Base-by-base conservation (phyloP, 2,797 vertebrate genomes). In the Hylomyscus alleni region DNA sequence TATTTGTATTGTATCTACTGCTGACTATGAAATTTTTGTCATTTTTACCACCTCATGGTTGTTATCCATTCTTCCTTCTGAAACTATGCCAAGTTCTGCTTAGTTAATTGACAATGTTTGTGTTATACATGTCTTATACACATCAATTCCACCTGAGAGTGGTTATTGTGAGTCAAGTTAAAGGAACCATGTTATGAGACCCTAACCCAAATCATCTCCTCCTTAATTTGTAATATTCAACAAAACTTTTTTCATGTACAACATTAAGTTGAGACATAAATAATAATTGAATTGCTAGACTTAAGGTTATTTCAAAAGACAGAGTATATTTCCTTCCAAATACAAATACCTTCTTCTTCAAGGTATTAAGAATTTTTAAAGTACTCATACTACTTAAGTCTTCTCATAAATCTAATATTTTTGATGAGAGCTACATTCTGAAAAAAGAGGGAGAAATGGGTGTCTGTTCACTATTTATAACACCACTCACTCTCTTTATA, bases 1-100 rank as follows among this genome's bases (percentile, higher is more conserved):
- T 26, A n/a, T 34, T 90, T 81, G n/a, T 78, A 17, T 47, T 84
- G 37, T 9, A 94, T 88, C 22, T 83, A 88, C 58, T 54, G 9
- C 73, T 5, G 90, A 81, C 80, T 85, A n/a, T 78, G n/a, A 60
- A 60, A 77, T 87, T 67, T 24, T 56, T 75, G 52, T 90, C 58
- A 31, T 78, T 72, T 91, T 89, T 44, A 69, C 76, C 56, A 47
- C 81, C n/a, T 93, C 31, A 24, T 77, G 67, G 8, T 10, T 89
- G 82, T 84, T 77, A 93, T 65, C 94, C 60, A 58, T 76, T 81
- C 80, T 37, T 1, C 58, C 56, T 67, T 90, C 37, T 73, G 26
- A 20, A 69, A 90, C 52, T 4, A 65, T 82, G 4, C 5, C 76
- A 37, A 76, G 5, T 1, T 77, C 17, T 26, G 47, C 8, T 29